Conservation (phyloP, 2,888 invertebrate species). For the Calameuta filiformis region DNA sequence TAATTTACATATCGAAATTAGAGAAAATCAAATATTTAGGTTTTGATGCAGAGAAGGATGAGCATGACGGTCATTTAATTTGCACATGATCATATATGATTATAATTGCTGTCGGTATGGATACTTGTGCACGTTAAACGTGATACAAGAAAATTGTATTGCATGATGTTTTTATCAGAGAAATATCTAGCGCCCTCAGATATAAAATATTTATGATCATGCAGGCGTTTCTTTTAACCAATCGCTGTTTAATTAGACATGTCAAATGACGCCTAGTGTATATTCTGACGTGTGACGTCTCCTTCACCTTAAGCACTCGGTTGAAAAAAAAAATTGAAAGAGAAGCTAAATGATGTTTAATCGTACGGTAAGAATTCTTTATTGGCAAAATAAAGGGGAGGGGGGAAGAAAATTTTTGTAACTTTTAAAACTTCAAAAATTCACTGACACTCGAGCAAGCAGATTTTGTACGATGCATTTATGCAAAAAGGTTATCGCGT, state of each 20-base stretch:
- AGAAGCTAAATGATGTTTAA: conserved; percentile 12
- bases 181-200: neutral
- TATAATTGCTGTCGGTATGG: no score
- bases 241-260: neutral
- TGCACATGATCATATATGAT: no score
- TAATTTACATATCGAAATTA: no score
- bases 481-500: neutral
- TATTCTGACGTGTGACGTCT: conserved; percentile 33
- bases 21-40: no score
- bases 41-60: no score
- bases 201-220: neutral
- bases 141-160: no score
- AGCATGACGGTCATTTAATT: no score
- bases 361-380: conserved; percentile 17
- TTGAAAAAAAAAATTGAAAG: conserved; percentile 19
- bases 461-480: neutral
- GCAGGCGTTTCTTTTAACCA: neutral
- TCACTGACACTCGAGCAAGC: neutral
- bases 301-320: conserved; percentile 38
- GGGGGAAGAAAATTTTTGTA: neutral
- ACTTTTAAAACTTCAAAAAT: neutral
- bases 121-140: no score
- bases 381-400: conserved; percentile 16
- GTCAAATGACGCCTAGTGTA: conserved; percentile 6
- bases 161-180: neutral